phyloP scores from a whole-genome alignment of 37 sponge, comb jelly and placozoan species.

The Oscarella lobularis region DNA sequence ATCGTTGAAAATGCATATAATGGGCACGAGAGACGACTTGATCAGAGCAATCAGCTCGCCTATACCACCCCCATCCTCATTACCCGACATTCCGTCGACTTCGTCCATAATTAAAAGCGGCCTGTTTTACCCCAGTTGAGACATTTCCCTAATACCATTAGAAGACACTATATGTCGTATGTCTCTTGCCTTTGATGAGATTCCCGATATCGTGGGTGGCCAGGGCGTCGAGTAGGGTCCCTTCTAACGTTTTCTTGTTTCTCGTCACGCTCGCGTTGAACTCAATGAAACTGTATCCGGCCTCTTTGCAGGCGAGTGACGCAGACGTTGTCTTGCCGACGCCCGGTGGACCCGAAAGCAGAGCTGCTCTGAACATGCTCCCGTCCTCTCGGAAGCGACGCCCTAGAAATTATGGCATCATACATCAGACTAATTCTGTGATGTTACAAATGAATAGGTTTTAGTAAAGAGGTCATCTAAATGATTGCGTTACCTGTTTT shows the following conservation, averaged over 20 bases:
- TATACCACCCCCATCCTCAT: constrained; percentile 90
- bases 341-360: constrained; percentile 96
- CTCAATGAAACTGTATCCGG: constrained; percentile 62
- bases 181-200: constrained; percentile 19
- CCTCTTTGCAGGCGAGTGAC: constrained; percentile 83
- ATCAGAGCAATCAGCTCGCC: constrained; percentile 86
- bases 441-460: too few relatives aligned
- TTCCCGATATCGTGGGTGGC: constrained; percentile 40
- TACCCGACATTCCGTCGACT: constrained; percentile 99
- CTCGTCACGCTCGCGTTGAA: constrained; percentile 91
- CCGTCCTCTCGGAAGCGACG: constrained; percentile 45
- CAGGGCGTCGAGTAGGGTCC: constrained; percentile 42
- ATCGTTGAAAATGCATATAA: constrained; percentile 99
- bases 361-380: constrained; percentile 57
- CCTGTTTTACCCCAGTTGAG: constrained; percentile 34
- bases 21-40: constrained; percentile 73
- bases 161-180: not conserved
- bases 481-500: not conserved
- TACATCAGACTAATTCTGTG: not conserved
- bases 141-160: not conserved
- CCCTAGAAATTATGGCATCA: constrained; percentile 2
- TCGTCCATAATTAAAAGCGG: constrained; percentile 91
- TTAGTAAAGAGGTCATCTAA: too few relatives aligned
- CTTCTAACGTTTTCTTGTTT: constrained; percentile 58
- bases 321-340: constrained; percentile 97